A percentile compares a stretch with the other conserved stretches of the same genome.
phyloP scores from a whole-genome alignment of 2,113 vertebrate genomes.

The Lonchura striata region DNA sequence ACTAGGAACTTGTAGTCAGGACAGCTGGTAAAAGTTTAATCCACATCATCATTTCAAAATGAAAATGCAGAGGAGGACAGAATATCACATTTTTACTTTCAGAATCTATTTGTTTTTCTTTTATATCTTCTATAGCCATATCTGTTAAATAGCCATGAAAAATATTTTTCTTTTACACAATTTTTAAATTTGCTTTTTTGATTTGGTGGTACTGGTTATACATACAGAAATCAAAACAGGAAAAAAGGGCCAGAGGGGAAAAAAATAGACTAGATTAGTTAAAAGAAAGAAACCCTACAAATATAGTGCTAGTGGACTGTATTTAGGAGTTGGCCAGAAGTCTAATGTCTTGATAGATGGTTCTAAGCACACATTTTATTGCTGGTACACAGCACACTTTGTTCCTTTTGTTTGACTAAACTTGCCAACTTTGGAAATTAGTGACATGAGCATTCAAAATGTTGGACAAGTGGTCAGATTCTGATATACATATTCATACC shows the following conservation, averaged over 20 bases:
- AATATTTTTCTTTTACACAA: neutral
- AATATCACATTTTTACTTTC: neutral
- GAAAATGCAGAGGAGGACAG: neutral
- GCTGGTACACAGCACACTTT: constrained; percentile 22
- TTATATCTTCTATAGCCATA: neutral
- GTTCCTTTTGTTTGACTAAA: constrained; percentile 50
- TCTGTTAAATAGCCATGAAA: neutral
- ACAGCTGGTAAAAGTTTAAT: constrained; percentile 42
- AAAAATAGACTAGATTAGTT: neutral
- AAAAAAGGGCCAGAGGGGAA: neutral
- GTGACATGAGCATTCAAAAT: constrained; percentile 26
- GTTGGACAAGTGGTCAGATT: constrained; percentile 43
- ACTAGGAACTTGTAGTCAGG: neutral
- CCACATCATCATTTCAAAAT: constrained; percentile 12
- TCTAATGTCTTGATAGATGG: neutral
- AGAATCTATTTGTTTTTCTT: neutral
- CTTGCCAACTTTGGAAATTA: constrained; percentile 51
- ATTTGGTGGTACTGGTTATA: neutral
- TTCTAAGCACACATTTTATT: neutral
- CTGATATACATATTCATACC: constrained; percentile 29
- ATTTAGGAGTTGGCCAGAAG: constrained; percentile 7
- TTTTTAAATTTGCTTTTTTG: neutral
- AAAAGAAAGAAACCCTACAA: neutral
- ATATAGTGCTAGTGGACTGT: neutral
- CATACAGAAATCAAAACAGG: neutral